Evolutionary conservation across 2,797 vertebrate species (phyloP).

Genomic region (Schizothorax lantsangensis): DNA sequence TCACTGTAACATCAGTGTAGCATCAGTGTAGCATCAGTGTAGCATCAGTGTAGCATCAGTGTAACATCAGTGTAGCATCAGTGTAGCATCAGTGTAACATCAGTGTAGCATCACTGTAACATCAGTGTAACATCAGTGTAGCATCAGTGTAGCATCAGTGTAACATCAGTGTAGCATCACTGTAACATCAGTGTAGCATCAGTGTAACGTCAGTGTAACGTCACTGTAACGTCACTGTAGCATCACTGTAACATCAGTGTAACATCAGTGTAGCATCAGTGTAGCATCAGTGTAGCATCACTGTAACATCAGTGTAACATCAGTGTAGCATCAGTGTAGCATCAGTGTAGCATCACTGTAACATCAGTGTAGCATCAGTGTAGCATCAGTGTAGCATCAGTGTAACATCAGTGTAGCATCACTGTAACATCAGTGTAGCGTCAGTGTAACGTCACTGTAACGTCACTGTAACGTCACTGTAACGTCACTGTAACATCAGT

Average conservation of each 20-base stretch:
- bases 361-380: too few relatives aligned
- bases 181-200: rapidly evolving
- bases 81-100: not conserved
- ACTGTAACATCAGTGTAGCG: rapidly evolving
- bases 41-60: not conserved
- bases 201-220: not conserved
- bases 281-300: rapidly evolving
- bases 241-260: not conserved
- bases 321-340: rapidly evolving
- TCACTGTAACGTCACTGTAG: rapidly evolving
- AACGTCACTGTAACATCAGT: rapidly evolving
- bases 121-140: not conserved
- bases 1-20: not conserved
- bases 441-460: rapidly evolving
- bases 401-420: too few relatives aligned
- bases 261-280: not conserved
- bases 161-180: rapidly evolving
- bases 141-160: rapidly evolving
- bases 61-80: too few relatives aligned
- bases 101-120: too few relatives aligned
- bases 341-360: not conserved
- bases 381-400: rapidly evolving
- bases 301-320: rapidly evolving
- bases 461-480: too few relatives aligned
- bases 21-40: not conserved